phyloP scores from a whole-genome alignment of 2,797 vertebrate species.

The Martes flavigula region DNA sequence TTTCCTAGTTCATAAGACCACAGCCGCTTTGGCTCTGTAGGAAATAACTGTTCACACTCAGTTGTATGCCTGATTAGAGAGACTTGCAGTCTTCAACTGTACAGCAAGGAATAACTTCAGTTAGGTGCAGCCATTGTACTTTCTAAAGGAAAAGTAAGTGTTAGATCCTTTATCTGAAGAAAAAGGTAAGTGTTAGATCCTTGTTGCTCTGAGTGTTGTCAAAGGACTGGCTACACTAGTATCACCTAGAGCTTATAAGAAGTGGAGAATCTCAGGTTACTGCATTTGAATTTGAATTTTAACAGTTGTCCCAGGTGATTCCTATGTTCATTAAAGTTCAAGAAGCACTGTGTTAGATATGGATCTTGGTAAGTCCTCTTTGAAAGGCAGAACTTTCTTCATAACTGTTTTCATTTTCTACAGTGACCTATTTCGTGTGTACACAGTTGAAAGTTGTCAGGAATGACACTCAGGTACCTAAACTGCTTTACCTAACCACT shows the following conservation, averaged over 20 bases:
- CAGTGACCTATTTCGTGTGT: constrained; percentile 91
- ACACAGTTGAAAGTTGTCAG: constrained; percentile 94
- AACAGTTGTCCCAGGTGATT: not conserved
- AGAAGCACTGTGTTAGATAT: not conserved
- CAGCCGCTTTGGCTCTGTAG: not conserved
- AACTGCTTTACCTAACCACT: constrained; percentile 90
- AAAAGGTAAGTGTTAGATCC: not conserved
- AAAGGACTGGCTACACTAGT: not conserved
- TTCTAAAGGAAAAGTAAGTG: not conserved
- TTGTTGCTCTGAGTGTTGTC: not conserved
- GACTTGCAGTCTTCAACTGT: not conserved
- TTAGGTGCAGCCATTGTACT: not conserved
- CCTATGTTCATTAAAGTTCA: not conserved
- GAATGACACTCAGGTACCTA: constrained; percentile 80
- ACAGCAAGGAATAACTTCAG: not conserved
- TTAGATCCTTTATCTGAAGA: not conserved
- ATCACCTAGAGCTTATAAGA: not conserved
- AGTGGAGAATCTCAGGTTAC: not conserved
- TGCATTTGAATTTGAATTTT: constrained; percentile 23
- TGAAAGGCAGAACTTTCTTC: constrained; percentile 44
- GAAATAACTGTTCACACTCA: constrained; percentile 3
- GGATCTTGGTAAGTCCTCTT: not conserved
- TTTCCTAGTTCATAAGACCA: constrained; percentile 4
- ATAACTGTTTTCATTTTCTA: constrained; percentile 41
- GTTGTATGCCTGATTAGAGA: not conserved